Evolutionary conservation across 2,797 vertebrate species (phyloP).

Genomic region (Sphenodon punctatus): DNA sequence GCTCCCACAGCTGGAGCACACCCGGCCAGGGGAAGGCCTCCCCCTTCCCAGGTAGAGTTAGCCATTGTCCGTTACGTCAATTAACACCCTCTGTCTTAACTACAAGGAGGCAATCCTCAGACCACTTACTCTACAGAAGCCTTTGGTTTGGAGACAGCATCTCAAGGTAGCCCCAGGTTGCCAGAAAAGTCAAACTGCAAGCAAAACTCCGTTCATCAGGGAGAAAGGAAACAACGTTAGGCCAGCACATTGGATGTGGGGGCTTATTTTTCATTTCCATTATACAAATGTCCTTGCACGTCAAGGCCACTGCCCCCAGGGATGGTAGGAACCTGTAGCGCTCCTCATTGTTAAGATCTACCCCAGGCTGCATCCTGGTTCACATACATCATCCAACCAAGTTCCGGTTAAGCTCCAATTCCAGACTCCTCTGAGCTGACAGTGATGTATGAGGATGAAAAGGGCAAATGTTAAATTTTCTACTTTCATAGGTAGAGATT

Average conservation of each 20-base stretch:
- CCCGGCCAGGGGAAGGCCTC: no score
- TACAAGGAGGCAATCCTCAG: no score
- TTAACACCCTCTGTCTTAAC: no score
- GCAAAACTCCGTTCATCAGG: not conserved
- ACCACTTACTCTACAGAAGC: no score
- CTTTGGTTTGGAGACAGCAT: no score
- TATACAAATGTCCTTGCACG: not conserved
- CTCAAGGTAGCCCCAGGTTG: no score
- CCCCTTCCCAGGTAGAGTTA: no score
- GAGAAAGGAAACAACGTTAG: not conserved
- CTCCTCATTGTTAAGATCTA: not conserved
- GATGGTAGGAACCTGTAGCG: not conserved
- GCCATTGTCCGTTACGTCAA: no score
- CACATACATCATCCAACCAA: not conserved
- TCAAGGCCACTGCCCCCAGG: fast-evolving
- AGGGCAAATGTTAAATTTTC: not conserved
- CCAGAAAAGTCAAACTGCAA: not conserved
- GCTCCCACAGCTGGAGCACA: no score
- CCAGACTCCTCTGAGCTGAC: not conserved
- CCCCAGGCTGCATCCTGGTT: not conserved
- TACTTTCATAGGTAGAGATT: not conserved
- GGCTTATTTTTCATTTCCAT: not conserved
- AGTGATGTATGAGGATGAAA: not conserved
- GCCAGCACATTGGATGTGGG: fast-evolving
- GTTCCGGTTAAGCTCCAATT: not conserved